Evolutionary conservation across 2,797 vertebrate genomes (phyloP).

Genomic region (Craterocephalus amniculus): DNA sequence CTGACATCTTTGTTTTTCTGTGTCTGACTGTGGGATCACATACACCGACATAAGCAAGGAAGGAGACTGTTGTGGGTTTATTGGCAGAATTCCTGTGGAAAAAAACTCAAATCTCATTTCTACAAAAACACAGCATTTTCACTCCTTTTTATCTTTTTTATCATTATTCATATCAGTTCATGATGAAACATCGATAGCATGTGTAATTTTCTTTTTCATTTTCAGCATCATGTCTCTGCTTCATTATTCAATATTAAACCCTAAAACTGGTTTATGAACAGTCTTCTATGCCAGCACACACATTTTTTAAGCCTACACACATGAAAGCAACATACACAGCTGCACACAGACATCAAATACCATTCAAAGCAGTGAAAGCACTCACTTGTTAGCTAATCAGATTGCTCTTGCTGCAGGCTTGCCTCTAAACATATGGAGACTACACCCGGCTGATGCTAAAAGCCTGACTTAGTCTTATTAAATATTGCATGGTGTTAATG

Average conservation of each 20-base stretch:
- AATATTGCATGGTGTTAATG: conserved; percentile 81
- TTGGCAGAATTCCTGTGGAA: too few relatives aligned
- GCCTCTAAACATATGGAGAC: conserved; percentile 75
- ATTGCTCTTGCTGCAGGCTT: conserved; percentile 75
- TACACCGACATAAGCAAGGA: background rate
- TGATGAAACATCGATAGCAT: conserved; percentile 2
- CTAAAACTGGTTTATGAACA: background rate
- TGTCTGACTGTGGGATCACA: background rate
- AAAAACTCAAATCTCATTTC: too few relatives aligned
- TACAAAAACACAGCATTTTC: background rate
- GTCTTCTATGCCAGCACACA: conserved; percentile 15
- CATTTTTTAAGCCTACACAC: conserved; percentile 10
- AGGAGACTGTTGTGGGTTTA: too few relatives aligned
- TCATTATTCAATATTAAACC: conserved; percentile 29
- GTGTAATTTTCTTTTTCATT: background rate
- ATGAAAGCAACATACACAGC: conserved; percentile 15
- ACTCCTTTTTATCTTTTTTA: background rate
- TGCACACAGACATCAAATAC: conserved; percentile 31
- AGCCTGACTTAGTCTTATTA: conserved; percentile 81
- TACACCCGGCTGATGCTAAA: conserved; percentile 68
- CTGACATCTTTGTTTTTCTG: background rate
- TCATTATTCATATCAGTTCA: background rate
- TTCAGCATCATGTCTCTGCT: background rate
- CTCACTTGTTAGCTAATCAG: conserved; percentile 62
- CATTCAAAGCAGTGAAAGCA: conserved; percentile 49